Evolutionary conservation across 2,888 invertebrate genomes (phyloP).

Genomic region (Masnerella sp.): DNA sequence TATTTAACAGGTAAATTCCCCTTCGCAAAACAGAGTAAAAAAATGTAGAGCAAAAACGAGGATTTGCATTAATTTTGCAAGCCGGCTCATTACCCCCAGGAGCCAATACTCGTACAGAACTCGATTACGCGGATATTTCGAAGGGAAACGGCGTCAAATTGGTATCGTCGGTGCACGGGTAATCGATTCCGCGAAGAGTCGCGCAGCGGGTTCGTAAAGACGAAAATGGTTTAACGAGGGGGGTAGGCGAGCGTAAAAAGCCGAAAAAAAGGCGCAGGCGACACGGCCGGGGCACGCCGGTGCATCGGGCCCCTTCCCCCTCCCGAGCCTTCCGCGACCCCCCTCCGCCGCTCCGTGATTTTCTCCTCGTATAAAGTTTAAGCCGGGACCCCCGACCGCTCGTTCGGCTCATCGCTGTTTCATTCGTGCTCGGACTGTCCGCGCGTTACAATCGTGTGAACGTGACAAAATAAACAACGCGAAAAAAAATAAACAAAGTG

Average conservation of each 20-base stretch:
- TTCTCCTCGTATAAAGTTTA: constrained; percentile 35
- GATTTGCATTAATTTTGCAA: no score
- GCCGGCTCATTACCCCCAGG: no score
- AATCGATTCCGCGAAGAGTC: constrained; percentile 45
- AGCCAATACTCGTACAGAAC: constrained; percentile 12
- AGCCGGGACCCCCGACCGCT: constrained; percentile 46
- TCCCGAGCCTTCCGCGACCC: neutral
- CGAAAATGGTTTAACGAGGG: constrained; percentile 35
- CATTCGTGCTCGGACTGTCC: constrained; percentile 66
- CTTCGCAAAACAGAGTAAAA: no score
- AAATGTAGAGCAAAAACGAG: no score
- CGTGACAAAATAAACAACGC: neutral
- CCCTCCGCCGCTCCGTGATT: constrained; percentile 63
- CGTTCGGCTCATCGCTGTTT: constrained; percentile 60
- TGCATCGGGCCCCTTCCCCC: constrained; percentile 59
- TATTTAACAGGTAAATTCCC: no score
- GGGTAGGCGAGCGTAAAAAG: constrained; percentile 22
- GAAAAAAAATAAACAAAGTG: neutral
- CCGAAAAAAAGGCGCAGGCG: constrained; percentile 38
- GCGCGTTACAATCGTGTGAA: constrained; percentile 56
- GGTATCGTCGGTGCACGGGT: constrained; percentile 15
- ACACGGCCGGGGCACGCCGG: constrained; percentile 34
- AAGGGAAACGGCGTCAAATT: constrained; percentile 10
- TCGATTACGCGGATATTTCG: constrained; percentile 13
- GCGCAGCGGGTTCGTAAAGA: constrained; percentile 33